Base-by-base conservation (phyloP, 2,888 invertebrate species). In the Deroplatys truncata region DNA sequence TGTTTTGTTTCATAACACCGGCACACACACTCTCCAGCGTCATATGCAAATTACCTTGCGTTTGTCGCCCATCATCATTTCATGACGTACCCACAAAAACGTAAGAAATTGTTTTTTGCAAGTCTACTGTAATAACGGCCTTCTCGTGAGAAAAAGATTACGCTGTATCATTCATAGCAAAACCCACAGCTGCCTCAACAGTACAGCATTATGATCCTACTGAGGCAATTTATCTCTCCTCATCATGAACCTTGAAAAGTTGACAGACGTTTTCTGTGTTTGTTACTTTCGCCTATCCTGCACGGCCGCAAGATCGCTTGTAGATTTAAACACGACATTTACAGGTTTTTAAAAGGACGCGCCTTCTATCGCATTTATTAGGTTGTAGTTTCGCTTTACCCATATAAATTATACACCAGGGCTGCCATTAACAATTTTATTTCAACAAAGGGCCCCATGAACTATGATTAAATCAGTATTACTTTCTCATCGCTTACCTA, bases 91-190 rank as follows among this genome's bases (percentile, higher is more conserved):
- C 43, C 15, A 72, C 56, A 72, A 72, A 72, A 72, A 20, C 56
- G 56, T 7, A 16, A 72, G 56, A 72, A 72, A 72, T 4, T 72
- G 56, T 72, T 72, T 72, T 72, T 72, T 72, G 25, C 86, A 56
- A 56, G 0, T 0, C 56, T 56, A 28, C 86, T 86, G 28, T 86
- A 49, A 56, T 28, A 16, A 72, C 5, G n/a, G 28, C 86, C 25
- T 28, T 16, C 31, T 86, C 86, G 82, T 86, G 86, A 86, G 86
- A 82, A 86, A 72, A 86, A 86, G 86, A 86, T 86, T 43, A 16
- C 31, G 86, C 86, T 29, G 29, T 86, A 31, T 86, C 86, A 86
- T 86, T 72, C 28, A 85, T 28, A 28, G 43, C 43, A 28, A 86
- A 5, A 31, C 9, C 31, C 49, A 86, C 86, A 86, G 86, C 86